Conservation (phyloP, 1,140 invertebrate genomes). For the Polypedilum pembai region DNA sequence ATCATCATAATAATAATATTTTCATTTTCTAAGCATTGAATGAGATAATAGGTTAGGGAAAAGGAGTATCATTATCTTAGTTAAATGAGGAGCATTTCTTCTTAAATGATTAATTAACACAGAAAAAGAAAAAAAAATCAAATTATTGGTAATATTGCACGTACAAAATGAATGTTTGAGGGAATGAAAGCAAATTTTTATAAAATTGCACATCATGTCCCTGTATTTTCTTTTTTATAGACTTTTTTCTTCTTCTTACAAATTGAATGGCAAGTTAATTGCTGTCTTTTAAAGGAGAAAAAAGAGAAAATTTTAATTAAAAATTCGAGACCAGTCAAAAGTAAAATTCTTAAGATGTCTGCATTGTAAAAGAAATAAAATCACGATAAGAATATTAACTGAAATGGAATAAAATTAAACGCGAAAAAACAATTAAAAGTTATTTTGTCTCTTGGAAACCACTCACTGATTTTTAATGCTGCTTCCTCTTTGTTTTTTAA, state of each 20-base stretch:
- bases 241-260: background rate
- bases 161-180: background rate
- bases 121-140: background rate
- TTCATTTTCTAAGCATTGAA: no score
- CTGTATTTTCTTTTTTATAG: background rate
- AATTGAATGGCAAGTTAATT: constrained; percentile 14
- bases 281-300: constrained; percentile 1
- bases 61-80: no score
- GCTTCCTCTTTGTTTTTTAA: background rate
- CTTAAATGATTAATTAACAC: no score
- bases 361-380: background rate
- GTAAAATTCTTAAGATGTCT: background rate
- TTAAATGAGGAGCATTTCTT: no score
- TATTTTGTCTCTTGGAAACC: background rate
- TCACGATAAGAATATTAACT: constrained; percentile 24
- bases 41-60: no score
- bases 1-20: no score
- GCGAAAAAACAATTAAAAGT: background rate
- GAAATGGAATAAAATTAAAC: background rate
- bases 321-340: constrained; percentile 20
- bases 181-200: background rate
- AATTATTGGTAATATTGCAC: background rate
- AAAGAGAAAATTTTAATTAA: background rate
- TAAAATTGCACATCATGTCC: constrained; percentile 2
- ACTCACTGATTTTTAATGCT: background rate